phyloP scores from a whole-genome alignment of 2,888 invertebrate species.

The Rotaria sp. region DNA sequence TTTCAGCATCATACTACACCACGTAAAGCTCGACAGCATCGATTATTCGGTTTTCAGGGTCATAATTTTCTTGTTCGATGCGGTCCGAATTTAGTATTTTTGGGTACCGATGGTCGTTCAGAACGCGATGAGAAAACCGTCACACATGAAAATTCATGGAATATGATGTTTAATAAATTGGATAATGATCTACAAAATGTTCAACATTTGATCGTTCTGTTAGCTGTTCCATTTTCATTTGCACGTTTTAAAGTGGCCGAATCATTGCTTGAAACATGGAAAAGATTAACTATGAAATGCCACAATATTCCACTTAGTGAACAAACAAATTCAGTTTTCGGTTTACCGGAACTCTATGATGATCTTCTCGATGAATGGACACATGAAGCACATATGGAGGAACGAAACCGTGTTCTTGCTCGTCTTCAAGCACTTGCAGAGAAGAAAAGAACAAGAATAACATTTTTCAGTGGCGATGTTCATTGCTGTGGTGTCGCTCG shows the following conservation, averaged over 20 bases:
- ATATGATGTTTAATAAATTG: neutral
- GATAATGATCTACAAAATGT: neutral
- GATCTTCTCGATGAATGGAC: neutral
- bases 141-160: neutral
- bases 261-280: neutral
- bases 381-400: neutral
- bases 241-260: neutral
- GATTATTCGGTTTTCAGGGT: neutral
- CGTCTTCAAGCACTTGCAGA: neutral
- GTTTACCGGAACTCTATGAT: neutral
- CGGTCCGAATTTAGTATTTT: neutral
- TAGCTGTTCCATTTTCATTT: neutral
- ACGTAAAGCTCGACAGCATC: neutral
- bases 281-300: neutral
- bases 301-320: neutral
- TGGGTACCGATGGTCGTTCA: neutral
- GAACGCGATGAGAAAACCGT: neutral
- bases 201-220: neutral
- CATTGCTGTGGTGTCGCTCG: neutral
- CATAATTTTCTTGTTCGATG: neutral
- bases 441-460: neutral
- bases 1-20: neutral
- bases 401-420: neutral
- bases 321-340: neutral
- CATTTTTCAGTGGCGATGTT: neutral